Percentiles rank a stretch among this genome's conserved stretches.
phyloP scores from a whole-genome alignment of 2,113 vertebrate genomes.

The human (Homo sapiens) region DNA sequence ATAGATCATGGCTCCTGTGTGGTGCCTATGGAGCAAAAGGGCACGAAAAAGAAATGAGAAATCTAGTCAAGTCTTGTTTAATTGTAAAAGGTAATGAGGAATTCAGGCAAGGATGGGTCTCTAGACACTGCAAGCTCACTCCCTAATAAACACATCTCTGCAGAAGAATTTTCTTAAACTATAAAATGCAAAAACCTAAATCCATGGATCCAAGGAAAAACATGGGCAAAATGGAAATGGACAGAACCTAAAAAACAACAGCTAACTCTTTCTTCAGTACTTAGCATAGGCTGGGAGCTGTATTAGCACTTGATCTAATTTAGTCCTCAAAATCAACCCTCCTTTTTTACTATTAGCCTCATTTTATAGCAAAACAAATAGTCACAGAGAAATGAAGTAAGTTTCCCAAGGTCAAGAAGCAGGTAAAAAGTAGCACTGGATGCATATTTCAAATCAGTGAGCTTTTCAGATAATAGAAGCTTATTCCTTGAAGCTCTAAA shows the following conservation, averaged over 20 bases:
- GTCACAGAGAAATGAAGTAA: neutral
- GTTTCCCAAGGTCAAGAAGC: neutral
- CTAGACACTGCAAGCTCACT: neutral
- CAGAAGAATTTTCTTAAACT: neutral
- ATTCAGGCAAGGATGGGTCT: constrained; percentile 27
- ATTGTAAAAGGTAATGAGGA: constrained; percentile 53
- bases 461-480: neutral
- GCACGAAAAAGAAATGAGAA: constrained; percentile 20
- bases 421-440: neutral
- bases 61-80: constrained; percentile 1
- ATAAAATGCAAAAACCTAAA: constrained; percentile 35
- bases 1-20: neutral
- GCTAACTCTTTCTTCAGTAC: neutral
- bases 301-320: neutral
- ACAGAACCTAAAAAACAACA: neutral
- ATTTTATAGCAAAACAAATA: neutral
- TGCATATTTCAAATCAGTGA: neutral
- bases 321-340: neutral
- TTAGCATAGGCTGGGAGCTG: neutral
- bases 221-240: neutral
- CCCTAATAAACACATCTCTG: constrained; percentile 18
- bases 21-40: neutral
- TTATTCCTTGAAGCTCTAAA: constrained; percentile 31
- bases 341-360: neutral
- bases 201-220: neutral